These are phyloP conservation scores for Callorhinus ursinus DNA, from an alignment of 2,113 vertebrate species.

Conservation along the genomic window DNA sequence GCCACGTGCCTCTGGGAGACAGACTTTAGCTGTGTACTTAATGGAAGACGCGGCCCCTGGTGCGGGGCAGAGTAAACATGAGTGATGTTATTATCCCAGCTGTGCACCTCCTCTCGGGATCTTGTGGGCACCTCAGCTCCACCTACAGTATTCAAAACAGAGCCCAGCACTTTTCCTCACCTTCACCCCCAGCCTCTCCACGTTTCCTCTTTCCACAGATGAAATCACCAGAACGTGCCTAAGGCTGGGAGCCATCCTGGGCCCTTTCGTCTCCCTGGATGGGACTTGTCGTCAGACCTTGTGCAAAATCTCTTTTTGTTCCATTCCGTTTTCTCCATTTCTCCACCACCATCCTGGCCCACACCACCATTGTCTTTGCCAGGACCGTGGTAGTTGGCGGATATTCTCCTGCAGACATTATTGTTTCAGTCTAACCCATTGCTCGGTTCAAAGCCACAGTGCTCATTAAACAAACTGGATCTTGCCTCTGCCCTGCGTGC, in stretches of 20 bases:
- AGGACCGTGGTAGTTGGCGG: fast-evolving
- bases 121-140: neutral
- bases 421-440: neutral
- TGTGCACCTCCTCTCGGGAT: neutral
- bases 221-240: neutral
- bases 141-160: neutral
- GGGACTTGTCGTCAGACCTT: neutral
- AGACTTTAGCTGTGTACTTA: neutral
- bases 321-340: neutral
- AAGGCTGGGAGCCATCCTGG: neutral
- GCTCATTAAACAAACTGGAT: neutral
- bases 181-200: neutral
- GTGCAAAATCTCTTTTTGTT: neutral
- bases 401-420: neutral
- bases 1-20: neutral
- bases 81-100: neutral
- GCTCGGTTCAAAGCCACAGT: neutral
- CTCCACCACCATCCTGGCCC: neutral
- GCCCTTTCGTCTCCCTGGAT: neutral
- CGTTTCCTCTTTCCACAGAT: neutral
- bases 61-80: neutral
- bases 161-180: too few species aligned
- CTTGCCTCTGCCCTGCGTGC: neutral
- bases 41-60: neutral
- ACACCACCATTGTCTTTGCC: neutral